A percentile compares a stretch with the other conserved stretches of the same genome.
phyloP scores from a whole-genome alignment of 1,140 invertebrate genomes.

The Atta texana region DNA sequence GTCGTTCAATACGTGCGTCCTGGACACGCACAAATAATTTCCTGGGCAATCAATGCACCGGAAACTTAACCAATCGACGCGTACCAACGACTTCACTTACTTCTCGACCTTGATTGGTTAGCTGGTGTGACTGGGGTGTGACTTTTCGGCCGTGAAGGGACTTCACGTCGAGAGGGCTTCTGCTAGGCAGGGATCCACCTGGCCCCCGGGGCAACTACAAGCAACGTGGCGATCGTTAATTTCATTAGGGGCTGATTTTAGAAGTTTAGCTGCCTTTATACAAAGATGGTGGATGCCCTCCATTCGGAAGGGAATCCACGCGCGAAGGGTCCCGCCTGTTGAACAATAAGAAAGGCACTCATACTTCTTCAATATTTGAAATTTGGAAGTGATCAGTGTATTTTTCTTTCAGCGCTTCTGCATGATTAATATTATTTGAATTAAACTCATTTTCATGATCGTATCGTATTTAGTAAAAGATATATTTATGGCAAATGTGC shows the following conservation, averaged over 20 bases:
- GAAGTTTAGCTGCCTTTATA: slow-evolving; percentile 63
- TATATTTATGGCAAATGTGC: not conserved
- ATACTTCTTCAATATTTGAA: not conserved
- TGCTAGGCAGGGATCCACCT: slow-evolving; percentile 67
- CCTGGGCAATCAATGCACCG: slow-evolving; percentile 80
- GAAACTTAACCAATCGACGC: slow-evolving; percentile 78
- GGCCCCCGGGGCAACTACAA: slow-evolving; percentile 68
- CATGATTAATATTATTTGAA: not conserved
- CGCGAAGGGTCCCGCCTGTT: slow-evolving; percentile 16
- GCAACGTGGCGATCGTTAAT: slow-evolving; percentile 79
- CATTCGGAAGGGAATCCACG: slow-evolving; percentile 4
- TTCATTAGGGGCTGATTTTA: slow-evolving; percentile 78
- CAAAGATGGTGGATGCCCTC: slow-evolving; percentile 70
- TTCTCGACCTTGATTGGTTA: slow-evolving; percentile 79
- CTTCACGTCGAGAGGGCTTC: slow-evolving; percentile 26
- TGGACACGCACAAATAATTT: slow-evolving; percentile 79
- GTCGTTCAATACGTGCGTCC: slow-evolving; percentile 55
- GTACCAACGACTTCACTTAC: slow-evolving; percentile 74
- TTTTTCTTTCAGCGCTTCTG: not conserved
- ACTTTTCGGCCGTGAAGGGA: slow-evolving; percentile 73
- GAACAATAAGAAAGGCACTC: slow-evolving; percentile 52
- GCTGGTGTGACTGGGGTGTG: slow-evolving; percentile 74
- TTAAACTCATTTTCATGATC: not conserved
- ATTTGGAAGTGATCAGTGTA: not conserved
- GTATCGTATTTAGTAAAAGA: not conserved